phyloP scores from a whole-genome alignment of 2,797 vertebrate genomes.

The Tamandua tetradactyla region DNA sequence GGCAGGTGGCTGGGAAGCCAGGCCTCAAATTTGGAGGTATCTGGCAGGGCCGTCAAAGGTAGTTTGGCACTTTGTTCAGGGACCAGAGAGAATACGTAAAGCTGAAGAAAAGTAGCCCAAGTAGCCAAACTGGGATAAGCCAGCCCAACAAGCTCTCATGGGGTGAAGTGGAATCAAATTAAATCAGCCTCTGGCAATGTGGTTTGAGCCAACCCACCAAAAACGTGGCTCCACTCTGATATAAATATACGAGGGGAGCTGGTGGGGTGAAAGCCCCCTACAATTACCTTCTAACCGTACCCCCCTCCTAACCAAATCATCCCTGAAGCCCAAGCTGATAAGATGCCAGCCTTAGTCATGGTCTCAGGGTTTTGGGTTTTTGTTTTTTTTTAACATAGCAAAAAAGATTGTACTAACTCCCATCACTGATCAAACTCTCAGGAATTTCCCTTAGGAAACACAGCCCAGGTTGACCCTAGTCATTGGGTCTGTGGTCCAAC shows the following conservation, averaged over 20 bases:
- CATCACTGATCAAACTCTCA: background rate
- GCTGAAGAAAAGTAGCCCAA: background rate
- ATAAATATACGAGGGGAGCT: background rate
- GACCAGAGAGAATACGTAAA: background rate
- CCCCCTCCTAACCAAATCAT: too few relatives aligned
- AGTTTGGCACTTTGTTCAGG: background rate
- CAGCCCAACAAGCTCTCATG: background rate
- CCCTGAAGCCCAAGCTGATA: background rate
- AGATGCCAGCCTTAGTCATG: background rate
- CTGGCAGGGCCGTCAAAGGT: background rate
- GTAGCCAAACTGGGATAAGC: background rate
- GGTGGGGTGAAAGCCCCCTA: background rate
- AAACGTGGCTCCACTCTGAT: background rate
- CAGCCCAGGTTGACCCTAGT: rapidly evolving
- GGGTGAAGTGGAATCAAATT: background rate
- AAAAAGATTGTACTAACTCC: background rate
- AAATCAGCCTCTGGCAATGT: background rate
- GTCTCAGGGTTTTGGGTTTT: background rate
- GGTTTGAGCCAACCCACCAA: background rate
- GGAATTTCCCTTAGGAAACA: background rate
- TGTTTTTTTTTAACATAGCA: background rate
- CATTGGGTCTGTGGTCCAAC: background rate
- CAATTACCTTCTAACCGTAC: too few relatives aligned
- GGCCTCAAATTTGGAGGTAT: background rate
- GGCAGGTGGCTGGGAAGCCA: background rate